These are phyloP conservation scores for Hormaphis cornu DNA, from an alignment of 1,140 invertebrate genomes.

Conservation along the genomic window DNA sequence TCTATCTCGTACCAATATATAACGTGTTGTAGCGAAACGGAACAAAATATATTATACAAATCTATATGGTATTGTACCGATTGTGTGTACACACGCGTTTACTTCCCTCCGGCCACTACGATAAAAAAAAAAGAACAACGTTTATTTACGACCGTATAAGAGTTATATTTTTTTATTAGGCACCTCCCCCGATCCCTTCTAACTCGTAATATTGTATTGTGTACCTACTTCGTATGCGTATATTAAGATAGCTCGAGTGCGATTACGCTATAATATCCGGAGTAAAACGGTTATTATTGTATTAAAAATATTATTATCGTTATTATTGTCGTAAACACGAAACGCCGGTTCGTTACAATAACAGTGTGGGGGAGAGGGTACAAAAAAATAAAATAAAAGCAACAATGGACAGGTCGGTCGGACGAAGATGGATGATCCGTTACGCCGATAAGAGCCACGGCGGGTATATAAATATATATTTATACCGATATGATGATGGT, in stretches of 20 bases:
- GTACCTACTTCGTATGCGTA: background rate
- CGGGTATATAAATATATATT: too few relatives aligned
- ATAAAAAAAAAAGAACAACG: too few relatives aligned
- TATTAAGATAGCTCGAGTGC: background rate
- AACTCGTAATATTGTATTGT: too few relatives aligned
- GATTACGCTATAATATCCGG: background rate
- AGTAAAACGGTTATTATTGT: background rate
- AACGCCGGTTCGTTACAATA: background rate
- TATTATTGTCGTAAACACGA: background rate
- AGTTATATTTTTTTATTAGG: too few relatives aligned
- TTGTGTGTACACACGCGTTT: too few relatives aligned
- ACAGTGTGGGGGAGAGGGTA: background rate
- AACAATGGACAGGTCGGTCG: slow-evolving; percentile 14
- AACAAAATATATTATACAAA: too few relatives aligned
- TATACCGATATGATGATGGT: background rate
- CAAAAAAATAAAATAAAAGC: background rate
- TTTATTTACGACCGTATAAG: too few relatives aligned
- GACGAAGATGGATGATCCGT: slow-evolving; percentile 29
- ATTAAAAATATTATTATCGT: background rate
- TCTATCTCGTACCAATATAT: too few relatives aligned
- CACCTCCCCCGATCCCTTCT: too few relatives aligned
- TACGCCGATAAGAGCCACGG: slow-evolving; percentile 1
- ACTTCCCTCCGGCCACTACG: too few relatives aligned
- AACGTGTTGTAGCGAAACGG: too few relatives aligned
- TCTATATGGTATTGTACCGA: too few relatives aligned